phyloP scores from a whole-genome alignment of 2,113 vertebrate species.

The Elaphurus davidianus region DNA sequence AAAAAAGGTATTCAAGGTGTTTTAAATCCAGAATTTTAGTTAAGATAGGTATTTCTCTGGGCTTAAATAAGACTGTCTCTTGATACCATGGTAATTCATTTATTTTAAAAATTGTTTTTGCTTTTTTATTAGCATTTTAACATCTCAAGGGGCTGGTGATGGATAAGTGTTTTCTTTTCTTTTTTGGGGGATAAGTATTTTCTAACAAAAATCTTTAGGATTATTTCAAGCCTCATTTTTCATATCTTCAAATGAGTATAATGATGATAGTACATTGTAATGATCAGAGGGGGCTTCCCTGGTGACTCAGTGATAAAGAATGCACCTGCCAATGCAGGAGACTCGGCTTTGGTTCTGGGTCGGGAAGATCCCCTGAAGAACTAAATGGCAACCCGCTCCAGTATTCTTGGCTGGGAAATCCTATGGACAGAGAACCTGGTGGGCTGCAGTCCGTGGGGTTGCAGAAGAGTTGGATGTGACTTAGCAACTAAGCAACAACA shows the following conservation, averaged over 20 bases:
- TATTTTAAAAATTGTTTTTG: slow-evolving; percentile 18
- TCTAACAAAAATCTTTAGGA: not conserved
- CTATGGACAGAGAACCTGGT: not conserved
- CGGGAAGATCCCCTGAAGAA: not conserved
- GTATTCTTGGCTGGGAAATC: not conserved
- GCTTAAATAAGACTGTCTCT: not conserved
- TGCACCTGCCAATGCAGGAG: not conserved
- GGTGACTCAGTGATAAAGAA: not conserved
- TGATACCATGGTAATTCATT: not conserved
- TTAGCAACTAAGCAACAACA: not conserved
- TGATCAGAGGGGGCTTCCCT: not conserved
- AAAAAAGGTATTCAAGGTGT: not conserved
- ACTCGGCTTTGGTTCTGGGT: not conserved
- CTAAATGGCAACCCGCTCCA: not conserved
- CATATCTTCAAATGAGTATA: not conserved
- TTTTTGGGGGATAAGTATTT: not conserved
- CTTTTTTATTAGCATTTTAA: slow-evolving; percentile 13
- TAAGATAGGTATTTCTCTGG: not conserved
- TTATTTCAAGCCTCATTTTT: slow-evolving; percentile 14
- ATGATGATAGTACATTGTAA: not conserved
- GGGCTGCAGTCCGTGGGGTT: not conserved
- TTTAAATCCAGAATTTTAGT: slow-evolving; percentile 19
- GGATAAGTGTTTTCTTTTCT: not conserved
- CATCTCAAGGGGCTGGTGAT: not conserved
- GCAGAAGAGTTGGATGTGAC: not conserved